These are phyloP conservation scores for Macrophya annulata DNA, from an alignment of 2,888 invertebrate species.

Conservation along the genomic window DNA sequence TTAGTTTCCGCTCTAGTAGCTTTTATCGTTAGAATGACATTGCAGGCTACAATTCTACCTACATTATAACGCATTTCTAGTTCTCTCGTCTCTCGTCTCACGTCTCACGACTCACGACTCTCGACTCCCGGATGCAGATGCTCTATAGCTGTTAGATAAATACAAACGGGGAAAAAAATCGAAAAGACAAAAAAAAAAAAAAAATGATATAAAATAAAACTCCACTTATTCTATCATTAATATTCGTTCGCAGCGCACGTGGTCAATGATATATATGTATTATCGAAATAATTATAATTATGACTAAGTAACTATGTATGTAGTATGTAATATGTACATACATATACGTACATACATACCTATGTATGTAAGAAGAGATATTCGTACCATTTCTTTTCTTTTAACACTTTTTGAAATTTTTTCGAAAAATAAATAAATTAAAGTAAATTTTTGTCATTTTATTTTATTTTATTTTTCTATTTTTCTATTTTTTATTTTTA, in stretches of 20 bases:
- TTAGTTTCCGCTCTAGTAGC: not conserved
- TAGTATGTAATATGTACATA: too few relatives aligned
- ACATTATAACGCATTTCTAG: not conserved
- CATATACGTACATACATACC: too few relatives aligned
- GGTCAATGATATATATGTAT: not conserved
- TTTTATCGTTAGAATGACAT: constrained; percentile 6
- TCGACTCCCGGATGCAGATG: constrained; percentile 20
- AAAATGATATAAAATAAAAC: not conserved
- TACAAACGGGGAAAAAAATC: not conserved
- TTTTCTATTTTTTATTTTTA: too few relatives aligned
- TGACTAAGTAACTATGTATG: not conserved
- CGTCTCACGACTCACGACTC: not conserved
- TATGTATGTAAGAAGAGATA: too few relatives aligned
- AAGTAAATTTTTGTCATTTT: too few relatives aligned
- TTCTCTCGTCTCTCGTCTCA: not conserved
- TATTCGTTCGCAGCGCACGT: not conserved
- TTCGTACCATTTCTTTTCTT: too few relatives aligned
- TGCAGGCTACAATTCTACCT: not conserved
- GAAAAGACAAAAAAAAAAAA: not conserved
- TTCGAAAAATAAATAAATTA: too few relatives aligned
- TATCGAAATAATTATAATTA: not conserved
- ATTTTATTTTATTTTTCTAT: too few relatives aligned
- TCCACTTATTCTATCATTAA: not conserved
- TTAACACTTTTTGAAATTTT: too few relatives aligned
- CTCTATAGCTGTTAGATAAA: constrained; percentile 3